These are phyloP conservation scores for Sylvilagus floridanus DNA, from an alignment of 2,797 vertebrate species.

Conservation along the genomic window DNA sequence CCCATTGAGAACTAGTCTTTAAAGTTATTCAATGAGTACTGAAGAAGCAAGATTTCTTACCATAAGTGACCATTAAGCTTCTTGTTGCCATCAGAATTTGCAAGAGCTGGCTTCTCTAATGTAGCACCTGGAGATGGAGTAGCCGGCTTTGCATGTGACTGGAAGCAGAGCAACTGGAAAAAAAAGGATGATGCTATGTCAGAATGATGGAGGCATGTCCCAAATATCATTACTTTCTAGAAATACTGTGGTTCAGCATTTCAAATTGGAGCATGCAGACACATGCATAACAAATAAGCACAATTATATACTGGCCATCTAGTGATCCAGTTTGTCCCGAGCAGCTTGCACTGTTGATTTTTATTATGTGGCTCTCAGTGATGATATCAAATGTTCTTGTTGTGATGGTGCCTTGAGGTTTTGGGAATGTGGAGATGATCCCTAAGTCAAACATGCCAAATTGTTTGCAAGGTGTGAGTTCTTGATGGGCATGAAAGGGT, in stretches of 20 bases:
- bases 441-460: slow-evolving; percentile 98
- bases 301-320: slow-evolving; percentile 95
- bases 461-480: slow-evolving; percentile 99
- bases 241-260: slow-evolving; percentile 90
- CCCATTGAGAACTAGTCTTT: slow-evolving; percentile 90
- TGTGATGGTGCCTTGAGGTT: slow-evolving; percentile 98
- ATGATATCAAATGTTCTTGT: slow-evolving; percentile 99
- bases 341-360: slow-evolving; percentile 96
- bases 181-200: slow-evolving; percentile 95
- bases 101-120: slow-evolving; percentile 97
- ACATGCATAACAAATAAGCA: slow-evolving; percentile 93
- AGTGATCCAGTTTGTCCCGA: slow-evolving; percentile 95
- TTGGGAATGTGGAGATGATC: slow-evolving; percentile 99
- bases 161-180: slow-evolving; percentile 97
- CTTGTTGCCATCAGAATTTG: slow-evolving; percentile 93
- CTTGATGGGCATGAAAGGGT: slow-evolving; percentile 95
- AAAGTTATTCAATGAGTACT: slow-evolving; percentile 93
- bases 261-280: slow-evolving; percentile 97
- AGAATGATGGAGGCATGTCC: slow-evolving; percentile 97
- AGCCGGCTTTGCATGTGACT: slow-evolving; percentile 96
- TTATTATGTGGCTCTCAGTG: slow-evolving; percentile 98
- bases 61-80: slow-evolving; percentile 92
- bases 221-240: slow-evolving; percentile 91
- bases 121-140: slow-evolving; percentile 94
- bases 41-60: slow-evolving; percentile 95